phyloP scores from a whole-genome alignment of 2,113 vertebrate genomes.

The Corythornis madagascariensis region DNA sequence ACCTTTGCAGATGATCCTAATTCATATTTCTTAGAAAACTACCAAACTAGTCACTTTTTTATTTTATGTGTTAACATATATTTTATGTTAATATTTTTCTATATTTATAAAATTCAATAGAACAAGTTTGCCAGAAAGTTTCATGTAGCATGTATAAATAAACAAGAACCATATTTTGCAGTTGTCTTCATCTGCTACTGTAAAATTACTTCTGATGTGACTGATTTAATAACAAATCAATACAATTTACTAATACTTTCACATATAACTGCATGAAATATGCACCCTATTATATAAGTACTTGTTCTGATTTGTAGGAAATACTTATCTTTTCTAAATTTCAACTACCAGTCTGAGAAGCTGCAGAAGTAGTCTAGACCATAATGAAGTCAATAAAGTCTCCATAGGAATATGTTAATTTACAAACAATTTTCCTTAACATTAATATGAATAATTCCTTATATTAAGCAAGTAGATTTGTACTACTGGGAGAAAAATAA shows the following conservation, averaged over 20 bases:
- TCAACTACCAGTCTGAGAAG: not conserved
- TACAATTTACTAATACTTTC: not conserved
- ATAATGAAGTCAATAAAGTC: not conserved
- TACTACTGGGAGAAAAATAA: not conserved
- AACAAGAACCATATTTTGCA: not conserved
- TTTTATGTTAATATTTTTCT: not conserved
- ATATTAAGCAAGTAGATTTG: not conserved
- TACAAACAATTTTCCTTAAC: not conserved
- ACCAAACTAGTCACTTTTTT: not conserved
- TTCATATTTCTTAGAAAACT: not conserved
- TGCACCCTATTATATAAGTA: not conserved
- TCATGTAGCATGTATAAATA: not conserved
- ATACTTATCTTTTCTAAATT: not conserved
- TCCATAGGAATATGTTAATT: not conserved
- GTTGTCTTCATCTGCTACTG: not conserved
- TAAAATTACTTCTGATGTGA: not conserved
- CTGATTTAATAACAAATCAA: not conserved
- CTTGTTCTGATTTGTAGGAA: not conserved
- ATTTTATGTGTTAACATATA: not conserved
- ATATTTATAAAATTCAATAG: not conserved
- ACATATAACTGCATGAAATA: not conserved
- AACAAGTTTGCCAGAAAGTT: not conserved
- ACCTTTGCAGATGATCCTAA: not conserved
- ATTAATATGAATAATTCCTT: not conserved
- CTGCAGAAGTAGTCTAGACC: not conserved